Conservation (phyloP, 2,113 vertebrate genomes). For the Zootoca vivipara region DNA sequence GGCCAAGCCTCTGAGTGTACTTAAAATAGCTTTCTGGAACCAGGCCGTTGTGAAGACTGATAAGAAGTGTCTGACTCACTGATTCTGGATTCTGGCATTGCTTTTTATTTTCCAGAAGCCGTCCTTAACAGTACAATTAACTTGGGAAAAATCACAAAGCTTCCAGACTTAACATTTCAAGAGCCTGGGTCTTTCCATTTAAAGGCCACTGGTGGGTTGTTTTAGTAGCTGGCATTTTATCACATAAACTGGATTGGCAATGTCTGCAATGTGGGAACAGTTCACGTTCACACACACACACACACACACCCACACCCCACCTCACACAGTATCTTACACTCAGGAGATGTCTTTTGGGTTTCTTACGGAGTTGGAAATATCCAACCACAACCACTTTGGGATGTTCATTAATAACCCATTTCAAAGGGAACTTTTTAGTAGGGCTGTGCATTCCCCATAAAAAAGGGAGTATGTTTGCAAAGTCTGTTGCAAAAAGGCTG, state of each 20-base stretch:
- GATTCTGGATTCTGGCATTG: neutral
- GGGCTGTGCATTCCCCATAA: neutral
- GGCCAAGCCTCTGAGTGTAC: no score
- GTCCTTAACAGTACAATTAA: neutral
- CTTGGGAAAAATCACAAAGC: neutral
- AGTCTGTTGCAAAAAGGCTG: no score
- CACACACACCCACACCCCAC: neutral
- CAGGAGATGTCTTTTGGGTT: neutral
- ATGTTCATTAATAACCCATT: neutral
- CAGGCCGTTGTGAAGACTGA: no score
- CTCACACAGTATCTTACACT: neutral
- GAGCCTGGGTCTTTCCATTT: neutral
- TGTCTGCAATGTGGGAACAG: neutral
- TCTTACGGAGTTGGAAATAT: neutral
- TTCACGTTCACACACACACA: neutral
- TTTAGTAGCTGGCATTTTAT: neutral
- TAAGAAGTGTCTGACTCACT: no score
- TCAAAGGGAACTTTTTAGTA: neutral
- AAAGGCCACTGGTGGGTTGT: neutral
- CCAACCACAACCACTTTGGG: neutral
- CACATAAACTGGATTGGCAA: neutral
- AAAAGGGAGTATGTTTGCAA: neutral
- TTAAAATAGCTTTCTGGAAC: no score
- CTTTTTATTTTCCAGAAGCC: neutral
- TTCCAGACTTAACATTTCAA: neutral